A percentile compares a stretch with the other conserved stretches of the same genome.
Conservation (phyloP, 1,140 invertebrate genomes). For the Diachasmimorpha longicaudata region DNA sequence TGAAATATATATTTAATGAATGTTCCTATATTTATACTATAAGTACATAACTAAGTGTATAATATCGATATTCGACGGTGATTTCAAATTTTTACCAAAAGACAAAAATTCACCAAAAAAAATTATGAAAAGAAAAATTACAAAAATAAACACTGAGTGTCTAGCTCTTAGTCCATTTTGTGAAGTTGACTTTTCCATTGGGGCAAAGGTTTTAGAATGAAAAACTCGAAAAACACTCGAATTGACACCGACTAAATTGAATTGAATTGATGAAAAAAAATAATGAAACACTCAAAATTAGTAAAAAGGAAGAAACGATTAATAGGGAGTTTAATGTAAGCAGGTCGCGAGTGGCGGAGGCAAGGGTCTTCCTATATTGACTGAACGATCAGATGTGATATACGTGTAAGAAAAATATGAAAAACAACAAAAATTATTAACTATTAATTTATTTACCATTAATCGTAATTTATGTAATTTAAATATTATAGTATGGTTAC, state of each 20-base stretch:
- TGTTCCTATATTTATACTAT: constrained; percentile 64
- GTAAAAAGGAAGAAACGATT: constrained; percentile 22
- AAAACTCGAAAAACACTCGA: not conserved
- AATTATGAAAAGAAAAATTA: constrained; percentile 30
- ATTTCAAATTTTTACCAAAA: constrained; percentile 61
- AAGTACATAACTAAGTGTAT: constrained; percentile 56
- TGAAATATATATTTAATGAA: constrained; percentile 62
- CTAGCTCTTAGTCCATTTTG: constrained; percentile 40
- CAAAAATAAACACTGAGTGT: constrained; percentile 43
- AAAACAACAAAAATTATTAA: constrained; percentile 35
- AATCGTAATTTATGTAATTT: constrained; percentile 33
- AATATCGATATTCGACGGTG: constrained; percentile 60
- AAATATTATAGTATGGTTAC: constrained; percentile 42
- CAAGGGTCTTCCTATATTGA: constrained; percentile 64
- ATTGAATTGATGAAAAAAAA: constrained; percentile 5
- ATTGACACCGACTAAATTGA: not conserved
- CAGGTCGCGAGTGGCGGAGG: constrained; percentile 48
- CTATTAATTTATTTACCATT: constrained; percentile 46
- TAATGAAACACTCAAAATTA: constrained; percentile 14
- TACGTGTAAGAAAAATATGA: constrained; percentile 54
- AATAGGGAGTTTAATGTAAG: constrained; percentile 30
- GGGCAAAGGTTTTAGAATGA: not conserved
- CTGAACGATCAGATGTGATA: constrained; percentile 65
- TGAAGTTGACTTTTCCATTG: not conserved
- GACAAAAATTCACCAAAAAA: constrained; percentile 42